Conservation (phyloP, 2,888 invertebrate species). For the Eucriotettix oculatus region DNA sequence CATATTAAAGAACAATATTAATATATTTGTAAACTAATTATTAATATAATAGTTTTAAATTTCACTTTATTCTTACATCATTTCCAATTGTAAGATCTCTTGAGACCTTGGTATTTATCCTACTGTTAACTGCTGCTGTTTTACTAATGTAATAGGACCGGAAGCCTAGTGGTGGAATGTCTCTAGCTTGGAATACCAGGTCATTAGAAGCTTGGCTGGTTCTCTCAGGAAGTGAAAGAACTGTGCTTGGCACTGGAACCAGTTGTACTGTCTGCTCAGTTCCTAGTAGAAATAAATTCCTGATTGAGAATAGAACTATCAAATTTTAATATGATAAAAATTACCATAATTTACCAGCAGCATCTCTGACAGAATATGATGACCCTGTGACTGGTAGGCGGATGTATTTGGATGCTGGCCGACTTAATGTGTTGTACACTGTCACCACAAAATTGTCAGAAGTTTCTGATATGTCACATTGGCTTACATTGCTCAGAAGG, state of each 20-base stretch:
- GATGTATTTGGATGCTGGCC: constrained; percentile 37
- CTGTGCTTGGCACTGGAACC: constrained; percentile 21
- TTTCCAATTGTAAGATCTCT: too few relatives aligned
- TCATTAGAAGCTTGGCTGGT: constrained; percentile 22
- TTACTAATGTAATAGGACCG: constrained; percentile 15
- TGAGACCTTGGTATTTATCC: neutral
- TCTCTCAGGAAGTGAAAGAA: constrained; percentile 23
- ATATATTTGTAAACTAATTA: too few relatives aligned
- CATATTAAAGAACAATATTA: too few relatives aligned
- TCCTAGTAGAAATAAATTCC: constrained; percentile 23
- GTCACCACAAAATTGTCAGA: constrained; percentile 48
- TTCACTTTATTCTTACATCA: too few relatives aligned
- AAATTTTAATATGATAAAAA: too few relatives aligned
- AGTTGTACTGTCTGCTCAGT: constrained; percentile 17
- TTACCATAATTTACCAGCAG: constrained; percentile 32
- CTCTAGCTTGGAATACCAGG: constrained; percentile 22
- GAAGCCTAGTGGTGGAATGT: constrained; percentile 20
- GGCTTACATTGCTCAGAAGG: constrained; percentile 54
- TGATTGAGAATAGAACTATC: too few relatives aligned
- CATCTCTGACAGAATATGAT: constrained; percentile 43
- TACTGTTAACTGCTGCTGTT: neutral
- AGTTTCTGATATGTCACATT: constrained; percentile 48
- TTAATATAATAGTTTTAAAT: too few relatives aligned
- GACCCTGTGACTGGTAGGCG: constrained; percentile 42
- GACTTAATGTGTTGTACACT: constrained; percentile 67